Evolutionary conservation across 2,797 vertebrate genomes (phyloP).

Genomic region (Myotis pilosus): DNA sequence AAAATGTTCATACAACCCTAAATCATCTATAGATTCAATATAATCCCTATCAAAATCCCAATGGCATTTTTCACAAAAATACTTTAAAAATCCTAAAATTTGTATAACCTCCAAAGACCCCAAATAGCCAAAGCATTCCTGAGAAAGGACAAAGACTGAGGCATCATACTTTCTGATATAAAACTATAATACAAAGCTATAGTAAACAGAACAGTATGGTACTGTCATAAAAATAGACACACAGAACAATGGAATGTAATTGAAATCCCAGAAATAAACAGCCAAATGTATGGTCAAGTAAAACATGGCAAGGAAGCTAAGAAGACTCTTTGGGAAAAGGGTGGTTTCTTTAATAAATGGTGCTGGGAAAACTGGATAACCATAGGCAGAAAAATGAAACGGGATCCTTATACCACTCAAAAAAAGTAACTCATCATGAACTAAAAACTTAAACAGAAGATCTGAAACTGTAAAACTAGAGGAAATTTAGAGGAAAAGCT

Average conservation of each 20-base stretch:
- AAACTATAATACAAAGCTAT: not conserved
- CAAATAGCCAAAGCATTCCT: not conserved
- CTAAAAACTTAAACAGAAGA: not conserved
- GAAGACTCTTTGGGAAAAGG: not conserved
- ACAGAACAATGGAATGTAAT: not conserved
- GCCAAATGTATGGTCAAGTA: not conserved
- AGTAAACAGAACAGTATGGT: not conserved
- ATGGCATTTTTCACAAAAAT: not conserved
- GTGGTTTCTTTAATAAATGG: not conserved
- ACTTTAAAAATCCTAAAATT: not conserved
- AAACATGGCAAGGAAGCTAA: not conserved
- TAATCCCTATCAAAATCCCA: not conserved
- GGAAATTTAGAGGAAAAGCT: not conserved
- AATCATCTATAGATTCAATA: not conserved
- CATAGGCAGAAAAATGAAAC: not conserved
- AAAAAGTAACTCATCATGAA: not conserved
- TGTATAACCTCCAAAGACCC: not conserved
- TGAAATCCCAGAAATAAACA: not conserved
- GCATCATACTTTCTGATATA: not conserved
- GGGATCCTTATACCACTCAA: not conserved
- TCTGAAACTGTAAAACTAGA: not conserved
- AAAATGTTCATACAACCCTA: not conserved
- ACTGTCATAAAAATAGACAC: not conserved
- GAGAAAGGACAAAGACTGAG: not conserved
- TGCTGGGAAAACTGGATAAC: not conserved